Evolutionary conservation across 2,797 vertebrate genomes (phyloP).

Genomic region (Notoglanidium macrostoma): DNA sequence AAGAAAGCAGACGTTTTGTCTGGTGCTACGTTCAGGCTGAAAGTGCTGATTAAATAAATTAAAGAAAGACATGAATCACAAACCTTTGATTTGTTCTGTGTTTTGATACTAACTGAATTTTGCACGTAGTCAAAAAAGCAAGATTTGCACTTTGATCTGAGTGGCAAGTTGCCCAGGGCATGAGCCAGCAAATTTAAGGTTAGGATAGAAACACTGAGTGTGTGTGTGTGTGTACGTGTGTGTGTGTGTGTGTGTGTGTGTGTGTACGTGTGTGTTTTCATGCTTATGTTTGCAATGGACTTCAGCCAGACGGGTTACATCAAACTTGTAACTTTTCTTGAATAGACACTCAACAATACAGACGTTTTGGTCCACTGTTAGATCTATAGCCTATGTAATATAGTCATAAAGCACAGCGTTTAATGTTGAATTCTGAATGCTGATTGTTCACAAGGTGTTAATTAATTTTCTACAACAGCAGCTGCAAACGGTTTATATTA

Average conservation of each 20-base stretch:
- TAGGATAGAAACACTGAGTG: background rate
- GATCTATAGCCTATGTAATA: background rate
- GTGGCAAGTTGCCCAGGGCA: background rate
- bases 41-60: background rate
- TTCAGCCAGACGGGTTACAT: background rate
- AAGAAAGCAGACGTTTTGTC: background rate
- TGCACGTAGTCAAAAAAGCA: constrained; percentile 45
- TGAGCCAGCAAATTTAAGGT: background rate
- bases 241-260: background rate
- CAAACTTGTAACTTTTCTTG: background rate
- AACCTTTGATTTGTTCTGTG: background rate
- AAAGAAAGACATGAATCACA: background rate
- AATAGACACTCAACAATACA: background rate
- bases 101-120: background rate
- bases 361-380: background rate
- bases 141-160: constrained; percentile 39
- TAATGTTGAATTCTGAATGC: background rate
- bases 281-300: background rate
- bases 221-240: background rate
- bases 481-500: too few species aligned
- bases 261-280: background rate
- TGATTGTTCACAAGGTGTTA: background rate
- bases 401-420: background rate
- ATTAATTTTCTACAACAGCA: background rate
- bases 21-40: background rate